phyloP scores from a whole-genome alignment of 2,888 invertebrate species.

The Allygus modestus region DNA sequence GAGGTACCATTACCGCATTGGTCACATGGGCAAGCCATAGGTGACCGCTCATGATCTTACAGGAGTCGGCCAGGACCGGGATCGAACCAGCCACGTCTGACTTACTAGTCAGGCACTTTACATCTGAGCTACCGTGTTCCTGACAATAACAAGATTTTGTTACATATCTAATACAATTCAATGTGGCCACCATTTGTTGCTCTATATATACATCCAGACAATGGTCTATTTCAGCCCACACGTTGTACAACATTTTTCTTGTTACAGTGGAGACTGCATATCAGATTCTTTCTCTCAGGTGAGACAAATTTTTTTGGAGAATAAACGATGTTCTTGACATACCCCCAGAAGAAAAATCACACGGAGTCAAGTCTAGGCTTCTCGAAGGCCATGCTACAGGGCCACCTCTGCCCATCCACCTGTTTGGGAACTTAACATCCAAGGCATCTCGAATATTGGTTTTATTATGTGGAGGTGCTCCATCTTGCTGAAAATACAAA shows the following conservation, averaged over 20 bases:
- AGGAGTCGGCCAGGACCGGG: too few relatives aligned
- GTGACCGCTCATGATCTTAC: too few relatives aligned
- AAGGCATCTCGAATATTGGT: conserved; percentile 57
- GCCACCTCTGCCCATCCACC: conserved; percentile 51
- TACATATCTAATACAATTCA: conserved; percentile 32
- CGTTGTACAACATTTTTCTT: conserved; percentile 56
- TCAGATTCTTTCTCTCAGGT: conserved; percentile 42
- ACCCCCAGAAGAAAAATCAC: conserved; percentile 37
- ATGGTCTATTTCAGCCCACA: conserved; percentile 48
- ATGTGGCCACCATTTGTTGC: too few relatives aligned
- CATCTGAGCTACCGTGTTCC: too few relatives aligned
- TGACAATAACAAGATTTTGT: conserved; percentile 52
- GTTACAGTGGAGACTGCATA: conserved; percentile 44
- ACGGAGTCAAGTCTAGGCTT: conserved; percentile 36
- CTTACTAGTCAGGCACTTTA: too few relatives aligned
- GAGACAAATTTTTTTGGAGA: conserved; percentile 36
- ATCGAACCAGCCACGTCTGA: too few relatives aligned
- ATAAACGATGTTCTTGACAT: conserved; percentile 53
- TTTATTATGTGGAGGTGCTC: conserved; percentile 55
- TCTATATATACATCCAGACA: conserved; percentile 52
- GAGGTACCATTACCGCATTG: too few relatives aligned
- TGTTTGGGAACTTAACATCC: conserved; percentile 49
- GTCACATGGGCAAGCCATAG: too few relatives aligned
- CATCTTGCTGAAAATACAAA: too few relatives aligned
- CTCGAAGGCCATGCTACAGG: conserved; percentile 46